Evolutionary conservation across 1,140 invertebrate species (phyloP), one percentile per base, ranked within the genome.

Genomic region (Neodiprion virginianus): DNA sequence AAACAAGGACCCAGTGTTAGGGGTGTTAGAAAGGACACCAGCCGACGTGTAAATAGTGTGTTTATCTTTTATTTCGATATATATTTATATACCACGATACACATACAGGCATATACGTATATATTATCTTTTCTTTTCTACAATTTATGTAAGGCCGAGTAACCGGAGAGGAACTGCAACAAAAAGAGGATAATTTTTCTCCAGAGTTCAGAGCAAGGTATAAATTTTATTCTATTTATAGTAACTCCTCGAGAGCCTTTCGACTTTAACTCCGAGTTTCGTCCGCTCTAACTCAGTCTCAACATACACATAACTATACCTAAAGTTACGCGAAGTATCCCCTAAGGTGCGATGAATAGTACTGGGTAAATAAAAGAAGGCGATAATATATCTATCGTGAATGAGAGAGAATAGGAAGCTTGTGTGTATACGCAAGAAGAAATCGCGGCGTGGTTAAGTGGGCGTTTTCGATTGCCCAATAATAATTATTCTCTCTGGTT

Each of bases 121-220:
- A 40, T 5, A 40, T 40, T 40, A 40, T 40, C 28, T 40, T 40
- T 40, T 40, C 28, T 40, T 40, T 40, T 40, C 28, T 40, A 40
- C 28, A 40, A 40, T 40, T 40, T 40, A 40, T 12, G 11, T 17
- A 12, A 17, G 11, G n/a, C n/a, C 53, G 53, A 61, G 53, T 14
- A 17, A 17, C 53, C 53, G 53, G n/a, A 61, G 11, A 5, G 8
- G 53, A 61, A 17, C 53, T 61, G 53, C 8, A 61, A 61, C n/a
- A 74, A 78, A 80, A 77, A 78, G 79, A 79, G 80, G 81, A 83
- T 83, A 80, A 82, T 82, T 79, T 81, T 72, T 73, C 77, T 85
- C 80, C 80, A 84, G 83, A 84, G 81, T 85, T 85, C 81, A 84
- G 76, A 71, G 83, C 83, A 85, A 85, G 84, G 80, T 81, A 80